Evolutionary conservation across 53 echinoderm and acorn worm genomes (phyloP), one percentile per base, ranked within the genome.

Genomic region (Astropecten irregularis): DNA sequence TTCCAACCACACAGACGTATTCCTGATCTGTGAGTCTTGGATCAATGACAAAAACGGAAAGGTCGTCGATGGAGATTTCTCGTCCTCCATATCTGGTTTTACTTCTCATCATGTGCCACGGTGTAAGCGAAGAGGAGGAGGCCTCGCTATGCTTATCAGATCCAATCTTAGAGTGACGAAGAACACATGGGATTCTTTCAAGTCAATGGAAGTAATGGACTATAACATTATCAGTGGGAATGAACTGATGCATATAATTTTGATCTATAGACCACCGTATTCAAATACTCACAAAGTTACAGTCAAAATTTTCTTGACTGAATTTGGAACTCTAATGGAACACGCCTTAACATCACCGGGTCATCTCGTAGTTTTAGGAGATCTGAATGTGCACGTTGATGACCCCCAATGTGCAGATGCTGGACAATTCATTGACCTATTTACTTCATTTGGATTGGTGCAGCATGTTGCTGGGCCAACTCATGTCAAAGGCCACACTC

Each of bases 241-340:
- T 42, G 44, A 68, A 40, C 28, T 68, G 47, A 42, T 68, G 44
- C 68, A 44, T 68, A 44, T 42, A 11, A 25, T 40, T 44, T 44
- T 68, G 47, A 23, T 68, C 40, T 68, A 68, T 25, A 68, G n/a
- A n/a, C n/a, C n/a, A n/a, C n/a, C n/a, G n/a, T n/a, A n/a, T n/a
- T n/a, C n/a, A n/a, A n/a, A n/a, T 46, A 27, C 26, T 2, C 46
- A 68, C 26, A 68, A 70, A 70, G 49, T 70, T 49, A 49, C 71
- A 49, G 50, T 70, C 19, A 70, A 49, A 4, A 32, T 0, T 8
- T 70, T 70, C 19, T 49, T 49, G 20, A 70, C 71, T 27, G 49
- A 70, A 15, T 70, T 70, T 70, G 32, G 71, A 48, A 70, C 48
- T 28, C 71, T 70, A 11, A 70, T 70, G 71, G 50, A 70, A 19